A percentile compares a stretch with the other conserved stretches of the same genome.
Evolutionary conservation across 30 jellyfish, hydroid and myxozoan species (phyloP).

Genomic region (Rhopilema esculentum): DNA sequence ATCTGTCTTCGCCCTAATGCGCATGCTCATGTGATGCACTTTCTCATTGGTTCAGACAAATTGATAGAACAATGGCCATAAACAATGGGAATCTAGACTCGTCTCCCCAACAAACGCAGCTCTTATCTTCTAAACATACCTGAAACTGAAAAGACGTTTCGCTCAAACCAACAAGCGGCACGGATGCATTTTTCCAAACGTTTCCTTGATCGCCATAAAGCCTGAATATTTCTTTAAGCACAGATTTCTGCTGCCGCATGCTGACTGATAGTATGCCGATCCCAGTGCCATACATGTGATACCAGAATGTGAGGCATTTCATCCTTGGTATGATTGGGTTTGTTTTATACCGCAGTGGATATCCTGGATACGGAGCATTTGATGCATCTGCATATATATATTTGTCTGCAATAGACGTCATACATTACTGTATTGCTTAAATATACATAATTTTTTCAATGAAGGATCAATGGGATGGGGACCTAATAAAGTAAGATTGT

Average conservation of each 20-base stretch:
- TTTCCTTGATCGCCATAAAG: conserved; percentile 65
- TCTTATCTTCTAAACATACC: conserved; percentile 17
- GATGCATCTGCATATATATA: conserved; percentile 65
- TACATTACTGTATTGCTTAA: background rate
- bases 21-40: too few species aligned
- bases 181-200: conserved; percentile 46
- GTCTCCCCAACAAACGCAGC: too few species aligned
- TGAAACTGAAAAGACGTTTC: conserved; percentile 15
- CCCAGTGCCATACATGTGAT: conserved; percentile 83
- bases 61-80: too few species aligned
- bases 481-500: too few species aligned
- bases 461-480: too few species aligned
- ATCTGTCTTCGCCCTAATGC: too few species aligned
- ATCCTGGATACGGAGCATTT: conserved; percentile 18
- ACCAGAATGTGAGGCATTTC: conserved; percentile 80
- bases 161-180: conserved; percentile 48
- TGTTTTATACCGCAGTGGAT: conserved; percentile 43
- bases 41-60: too few species aligned
- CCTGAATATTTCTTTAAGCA: conserved; percentile 55
- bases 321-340: conserved; percentile 22
- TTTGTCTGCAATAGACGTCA: conserved; percentile 18
- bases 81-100: too few species aligned
- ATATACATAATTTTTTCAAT: too few species aligned
- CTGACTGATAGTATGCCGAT: conserved; percentile 68
- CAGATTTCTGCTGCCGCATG: conserved; percentile 6